Conservation (phyloP, 2,113 vertebrate genomes). For the Rafetus swinhoei region DNA sequence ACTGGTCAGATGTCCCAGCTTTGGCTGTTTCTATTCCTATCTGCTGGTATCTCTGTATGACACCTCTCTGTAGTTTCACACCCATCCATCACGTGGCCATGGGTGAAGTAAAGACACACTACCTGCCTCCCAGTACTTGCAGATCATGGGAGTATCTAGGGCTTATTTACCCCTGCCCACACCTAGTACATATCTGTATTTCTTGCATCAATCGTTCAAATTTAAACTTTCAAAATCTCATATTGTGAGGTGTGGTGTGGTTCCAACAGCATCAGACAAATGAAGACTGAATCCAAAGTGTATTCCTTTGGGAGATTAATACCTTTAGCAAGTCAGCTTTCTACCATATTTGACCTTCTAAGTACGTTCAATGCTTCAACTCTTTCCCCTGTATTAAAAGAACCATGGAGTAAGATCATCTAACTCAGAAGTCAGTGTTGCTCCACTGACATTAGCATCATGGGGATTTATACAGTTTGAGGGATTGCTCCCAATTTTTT, state of each 20-base stretch:
- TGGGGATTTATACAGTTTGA: background rate
- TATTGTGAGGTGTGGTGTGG: background rate
- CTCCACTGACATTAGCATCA: conserved; percentile 6
- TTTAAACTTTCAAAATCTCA: too few species aligned
- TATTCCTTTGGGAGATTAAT: background rate
- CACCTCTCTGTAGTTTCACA: background rate
- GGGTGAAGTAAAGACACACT: too few species aligned
- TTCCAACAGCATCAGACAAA: background rate
- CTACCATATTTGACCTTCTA: background rate
- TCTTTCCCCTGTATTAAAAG: background rate
- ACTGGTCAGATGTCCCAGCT: background rate
- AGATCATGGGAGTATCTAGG: background rate
- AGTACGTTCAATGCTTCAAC: background rate
- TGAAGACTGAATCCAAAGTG: fast-evolving
- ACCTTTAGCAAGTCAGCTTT: background rate
- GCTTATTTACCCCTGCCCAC: background rate
- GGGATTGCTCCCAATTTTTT: conserved; percentile 23
- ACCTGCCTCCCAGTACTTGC: background rate
- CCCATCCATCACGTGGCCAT: too few species aligned
- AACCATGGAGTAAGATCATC: background rate
- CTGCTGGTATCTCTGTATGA: background rate
- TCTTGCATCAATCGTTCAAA: too few species aligned
- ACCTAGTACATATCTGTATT: background rate
- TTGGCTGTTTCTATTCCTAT: background rate
- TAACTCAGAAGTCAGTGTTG: background rate